Evolutionary conservation across 64 coral and sea anemone genomes (phyloP), one percentile per base, ranked within the genome.

Genomic region (Anthopleura sola): DNA sequence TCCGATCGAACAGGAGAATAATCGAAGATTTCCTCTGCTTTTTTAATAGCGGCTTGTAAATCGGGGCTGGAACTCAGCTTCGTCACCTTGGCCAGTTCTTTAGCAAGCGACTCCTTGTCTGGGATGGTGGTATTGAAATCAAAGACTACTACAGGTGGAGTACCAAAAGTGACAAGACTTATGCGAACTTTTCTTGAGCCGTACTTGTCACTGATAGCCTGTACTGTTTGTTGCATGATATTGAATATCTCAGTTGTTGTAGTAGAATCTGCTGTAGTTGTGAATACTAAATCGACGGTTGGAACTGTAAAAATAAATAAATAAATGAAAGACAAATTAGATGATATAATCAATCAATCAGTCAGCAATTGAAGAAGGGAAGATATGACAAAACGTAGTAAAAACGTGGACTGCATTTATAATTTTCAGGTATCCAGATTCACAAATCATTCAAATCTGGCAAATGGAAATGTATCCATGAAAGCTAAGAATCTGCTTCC

Each of bases 211-310:
- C 82, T n/a, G 23, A 90, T 34, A n/a, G 24, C 75, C 33, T 90
- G 66, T 3, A 84, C 11, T 11, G 82, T 85, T n/a, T 37, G 13
- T 37, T 78, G 68, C 88, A 90, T 90, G 19, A 90, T 44, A 6
- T 40, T 75, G 24, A 76, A 90, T 48, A 68, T 56, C 1, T 18
- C 37, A 15, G 17, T 44, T 21, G 81, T 4, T 75, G 66, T 56
- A 40, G 39, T 29, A 11, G 79, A 83, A 21, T 68, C 55, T 0
- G 88, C 48, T 50, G 81, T 90, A 10, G 74, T 36, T 46, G 69
- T 81, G 74, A 90, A 90, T 20, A 83, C 83, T 37, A 90, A 53
- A 68, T 90, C 80, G 20, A 90, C 78, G 28, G 37, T 31, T 29
- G 88, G 88, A 55, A 90, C 48, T 79, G 77, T 58, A 76, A 60